Evolutionary conservation across 1,140 invertebrate species (phyloP).

Genomic region (Orius laevigatus): DNA sequence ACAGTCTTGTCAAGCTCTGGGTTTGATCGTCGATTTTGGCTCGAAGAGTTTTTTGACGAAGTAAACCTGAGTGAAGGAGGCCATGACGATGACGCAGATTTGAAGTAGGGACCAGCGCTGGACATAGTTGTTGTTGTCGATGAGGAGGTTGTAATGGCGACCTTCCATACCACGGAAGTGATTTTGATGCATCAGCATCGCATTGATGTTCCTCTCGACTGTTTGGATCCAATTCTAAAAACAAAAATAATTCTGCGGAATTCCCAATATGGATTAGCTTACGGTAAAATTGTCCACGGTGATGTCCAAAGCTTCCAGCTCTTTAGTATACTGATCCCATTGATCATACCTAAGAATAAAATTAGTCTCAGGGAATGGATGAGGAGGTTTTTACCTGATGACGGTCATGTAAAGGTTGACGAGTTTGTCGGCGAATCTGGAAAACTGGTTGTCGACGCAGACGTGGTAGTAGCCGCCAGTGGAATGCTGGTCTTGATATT

Average conservation of each 20-base stretch:
- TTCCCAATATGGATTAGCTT: slow-evolving; percentile 24
- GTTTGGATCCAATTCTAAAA: slow-evolving; percentile 51
- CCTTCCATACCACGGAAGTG: slow-evolving; percentile 58
- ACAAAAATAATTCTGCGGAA: slow-evolving; percentile 8
- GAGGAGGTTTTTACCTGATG: slow-evolving; percentile 40
- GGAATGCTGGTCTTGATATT: slow-evolving; percentile 68
- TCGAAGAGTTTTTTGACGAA: slow-evolving; percentile 80
- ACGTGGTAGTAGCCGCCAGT: slow-evolving; percentile 79
- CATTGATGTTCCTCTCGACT: slow-evolving; percentile 70
- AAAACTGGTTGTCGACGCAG: slow-evolving; percentile 90
- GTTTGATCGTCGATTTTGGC: slow-evolving; percentile 27
- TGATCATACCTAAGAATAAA: slow-evolving; percentile 53
- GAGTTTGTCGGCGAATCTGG: slow-evolving; percentile 76
- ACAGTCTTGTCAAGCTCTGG: slow-evolving; percentile 24
- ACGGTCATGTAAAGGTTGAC: slow-evolving; percentile 88
- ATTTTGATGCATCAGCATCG: slow-evolving; percentile 69
- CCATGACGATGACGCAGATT: slow-evolving; percentile 61
- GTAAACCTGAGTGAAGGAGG: slow-evolving; percentile 65
- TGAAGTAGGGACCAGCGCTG: slow-evolving; percentile 73
- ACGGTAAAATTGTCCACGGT: slow-evolving; percentile 84
- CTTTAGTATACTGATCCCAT: slow-evolving; percentile 82
- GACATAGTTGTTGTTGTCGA: slow-evolving; percentile 72
- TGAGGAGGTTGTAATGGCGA: slow-evolving; percentile 61
- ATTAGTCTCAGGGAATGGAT: not conserved
- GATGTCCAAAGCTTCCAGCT: slow-evolving; percentile 71